A percentile compares a stretch with the other conserved stretches of the same genome.
phyloP scores from a whole-genome alignment of 2,888 invertebrate genomes.

The Leptothorax acervorum region DNA sequence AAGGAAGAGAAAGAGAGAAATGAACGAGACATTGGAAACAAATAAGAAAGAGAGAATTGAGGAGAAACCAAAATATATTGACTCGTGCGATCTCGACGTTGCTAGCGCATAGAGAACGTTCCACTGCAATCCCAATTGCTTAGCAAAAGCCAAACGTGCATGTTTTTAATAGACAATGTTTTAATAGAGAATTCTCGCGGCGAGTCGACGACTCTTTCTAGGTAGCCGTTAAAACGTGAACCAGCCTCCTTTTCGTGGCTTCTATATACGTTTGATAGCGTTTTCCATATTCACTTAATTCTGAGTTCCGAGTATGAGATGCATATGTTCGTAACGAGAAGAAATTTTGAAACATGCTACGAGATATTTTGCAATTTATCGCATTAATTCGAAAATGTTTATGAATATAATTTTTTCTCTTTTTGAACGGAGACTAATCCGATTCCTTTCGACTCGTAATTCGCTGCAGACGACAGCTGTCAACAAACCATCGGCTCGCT shows the following conservation, averaged over 20 bases:
- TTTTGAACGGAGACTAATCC: slow-evolving; percentile 73
- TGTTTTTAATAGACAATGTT: slow-evolving; percentile 71
- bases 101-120: slow-evolving; percentile 76
- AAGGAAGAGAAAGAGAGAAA: slow-evolving; percentile 42
- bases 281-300: background rate
- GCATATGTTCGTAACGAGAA: background rate
- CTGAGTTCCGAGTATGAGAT: background rate
- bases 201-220: slow-evolving; percentile 80
- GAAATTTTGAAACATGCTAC: slow-evolving; percentile 4
- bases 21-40: slow-evolving; percentile 39
- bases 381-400: slow-evolving; percentile 36
- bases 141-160: slow-evolving; percentile 83
- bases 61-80: slow-evolving; percentile 62
- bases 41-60: slow-evolving; percentile 38
- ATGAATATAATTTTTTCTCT: slow-evolving; percentile 23
- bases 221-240: slow-evolving; percentile 63
- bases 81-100: slow-evolving; percentile 74
- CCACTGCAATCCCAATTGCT: slow-evolving; percentile 80
- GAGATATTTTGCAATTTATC: background rate
- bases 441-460: slow-evolving; percentile 76
- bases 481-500: slow-evolving; percentile 80
- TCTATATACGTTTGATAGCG: background rate
- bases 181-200: slow-evolving; percentile 70
- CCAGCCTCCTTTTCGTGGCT: slow-evolving; percentile 70
- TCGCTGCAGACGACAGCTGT: slow-evolving; percentile 90